Evolutionary conservation across 2,888 invertebrate genomes (phyloP).

Genomic region (Agrotis ipsilon): DNA sequence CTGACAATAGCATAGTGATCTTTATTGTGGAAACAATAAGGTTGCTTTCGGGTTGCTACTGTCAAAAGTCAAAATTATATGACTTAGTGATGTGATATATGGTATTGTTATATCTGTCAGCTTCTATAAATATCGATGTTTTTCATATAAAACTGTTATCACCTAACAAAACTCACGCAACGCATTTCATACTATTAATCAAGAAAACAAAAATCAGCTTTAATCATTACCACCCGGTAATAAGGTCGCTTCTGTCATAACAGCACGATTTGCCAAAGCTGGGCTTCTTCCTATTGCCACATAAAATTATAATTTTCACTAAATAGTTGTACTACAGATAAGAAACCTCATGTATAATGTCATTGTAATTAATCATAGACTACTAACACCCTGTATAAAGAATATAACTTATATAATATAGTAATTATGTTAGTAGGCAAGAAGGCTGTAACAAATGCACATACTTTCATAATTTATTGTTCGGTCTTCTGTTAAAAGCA

Average conservation of each 20-base stretch:
- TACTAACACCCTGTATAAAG: conserved; percentile 31
- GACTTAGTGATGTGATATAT: too few species aligned
- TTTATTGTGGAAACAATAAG: background rate
- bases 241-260: background rate
- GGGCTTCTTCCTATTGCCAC: background rate
- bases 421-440: conserved; percentile 41
- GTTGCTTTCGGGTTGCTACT: background rate
- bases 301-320: background rate
- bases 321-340: conserved; percentile 7
- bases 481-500: conserved; percentile 47
- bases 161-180: background rate
- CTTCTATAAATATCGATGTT: conserved; percentile 1
- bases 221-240: background rate
- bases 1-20: background rate
- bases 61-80: background rate
- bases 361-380: conserved; percentile 35
- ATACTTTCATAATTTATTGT: conserved; percentile 32
- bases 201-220: background rate
- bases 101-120: background rate
- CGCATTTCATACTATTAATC: conserved; percentile 4
- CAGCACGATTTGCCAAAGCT: background rate
- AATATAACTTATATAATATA: conserved; percentile 38
- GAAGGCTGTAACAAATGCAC: conserved; percentile 44
- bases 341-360: conserved; percentile 17
- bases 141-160: background rate